phyloP scores from a whole-genome alignment of 2,113 vertebrate genomes.

The Tor tambroides region DNA sequence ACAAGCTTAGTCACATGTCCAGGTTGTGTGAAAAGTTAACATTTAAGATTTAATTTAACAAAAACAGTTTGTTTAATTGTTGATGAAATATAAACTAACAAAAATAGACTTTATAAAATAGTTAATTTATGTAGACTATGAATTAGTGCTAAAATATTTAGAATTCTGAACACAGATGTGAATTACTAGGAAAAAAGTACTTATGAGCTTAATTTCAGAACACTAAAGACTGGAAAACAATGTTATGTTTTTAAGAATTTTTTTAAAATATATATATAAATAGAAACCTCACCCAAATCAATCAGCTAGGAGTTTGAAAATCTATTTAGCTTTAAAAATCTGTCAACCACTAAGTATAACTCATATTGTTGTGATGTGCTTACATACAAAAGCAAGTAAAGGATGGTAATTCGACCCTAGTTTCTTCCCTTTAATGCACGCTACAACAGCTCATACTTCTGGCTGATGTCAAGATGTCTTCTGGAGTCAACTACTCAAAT shows the following conservation, averaged over 20 bases:
- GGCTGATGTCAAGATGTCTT: not conserved
- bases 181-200: not conserved
- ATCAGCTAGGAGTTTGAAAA: no score
- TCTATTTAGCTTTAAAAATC: no score
- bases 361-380: not conserved
- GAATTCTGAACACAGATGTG: not conserved
- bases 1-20: not conserved
- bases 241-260: no score
- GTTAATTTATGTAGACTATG: no score
- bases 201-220: not conserved
- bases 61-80: not conserved
- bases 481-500: not conserved
- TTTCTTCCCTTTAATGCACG: not conserved
- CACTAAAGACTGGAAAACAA: not conserved
- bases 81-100: not conserved
- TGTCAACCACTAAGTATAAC: no score
- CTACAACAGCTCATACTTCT: constrained; percentile 14
- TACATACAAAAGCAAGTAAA: not conserved
- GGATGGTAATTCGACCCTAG: not conserved
- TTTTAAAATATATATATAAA: no score
- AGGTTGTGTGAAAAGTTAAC: not conserved
- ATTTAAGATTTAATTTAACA: not conserved
- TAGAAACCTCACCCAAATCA: no score
- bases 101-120: not conserved
- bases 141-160: not conserved